Percentiles rank a stretch among this genome's conserved stretches.
phyloP scores from a whole-genome alignment of 2,797 vertebrate genomes.

The Parauchenoglanis ngamensis region DNA sequence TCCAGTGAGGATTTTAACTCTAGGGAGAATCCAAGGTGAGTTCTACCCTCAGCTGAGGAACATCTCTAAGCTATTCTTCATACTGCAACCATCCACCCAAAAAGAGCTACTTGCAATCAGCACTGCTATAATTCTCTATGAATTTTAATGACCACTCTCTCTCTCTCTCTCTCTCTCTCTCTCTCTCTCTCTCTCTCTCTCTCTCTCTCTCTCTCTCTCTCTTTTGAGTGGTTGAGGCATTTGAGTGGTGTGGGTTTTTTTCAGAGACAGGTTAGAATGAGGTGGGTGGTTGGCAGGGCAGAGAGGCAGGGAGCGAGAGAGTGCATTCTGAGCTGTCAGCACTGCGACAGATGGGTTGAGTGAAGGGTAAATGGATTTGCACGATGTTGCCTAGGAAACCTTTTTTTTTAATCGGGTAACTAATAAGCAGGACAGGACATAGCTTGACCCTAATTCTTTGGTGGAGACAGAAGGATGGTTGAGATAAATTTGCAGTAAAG shows the following conservation, averaged over 20 bases:
- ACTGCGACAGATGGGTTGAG: conserved; percentile 52
- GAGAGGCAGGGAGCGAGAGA: conserved; percentile 9
- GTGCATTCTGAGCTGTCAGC: conserved; percentile 46
- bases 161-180: neutral
- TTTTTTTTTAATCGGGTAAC: conserved; percentile 25
- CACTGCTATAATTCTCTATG: conserved; percentile 37
- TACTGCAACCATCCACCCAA: neutral
- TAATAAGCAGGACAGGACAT: conserved; percentile 33
- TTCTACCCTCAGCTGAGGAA: conserved; percentile 43
- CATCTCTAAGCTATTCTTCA: conserved; percentile 23
- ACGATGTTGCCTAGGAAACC: conserved; percentile 54
- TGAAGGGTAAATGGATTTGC: conserved; percentile 53
- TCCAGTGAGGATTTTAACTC: conserved; percentile 83
- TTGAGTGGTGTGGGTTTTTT: conserved; percentile 16
- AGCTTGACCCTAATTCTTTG: neutral
- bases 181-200: neutral
- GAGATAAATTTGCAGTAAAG: conserved; percentile 44
- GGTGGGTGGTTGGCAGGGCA: conserved; percentile 39
- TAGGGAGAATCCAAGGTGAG: conserved; percentile 92
- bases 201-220: neutral
- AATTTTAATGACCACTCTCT: conserved; percentile 46
- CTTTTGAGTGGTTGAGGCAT: neutral
- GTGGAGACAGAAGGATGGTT: conserved; percentile 22
- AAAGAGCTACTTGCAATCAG: conserved; percentile 18
- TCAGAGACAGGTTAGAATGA: conserved; percentile 38